Conservation (phyloP, 37 sponge, comb jelly and placozoan genomes). For the Cladorhizidae sp. region DNA sequence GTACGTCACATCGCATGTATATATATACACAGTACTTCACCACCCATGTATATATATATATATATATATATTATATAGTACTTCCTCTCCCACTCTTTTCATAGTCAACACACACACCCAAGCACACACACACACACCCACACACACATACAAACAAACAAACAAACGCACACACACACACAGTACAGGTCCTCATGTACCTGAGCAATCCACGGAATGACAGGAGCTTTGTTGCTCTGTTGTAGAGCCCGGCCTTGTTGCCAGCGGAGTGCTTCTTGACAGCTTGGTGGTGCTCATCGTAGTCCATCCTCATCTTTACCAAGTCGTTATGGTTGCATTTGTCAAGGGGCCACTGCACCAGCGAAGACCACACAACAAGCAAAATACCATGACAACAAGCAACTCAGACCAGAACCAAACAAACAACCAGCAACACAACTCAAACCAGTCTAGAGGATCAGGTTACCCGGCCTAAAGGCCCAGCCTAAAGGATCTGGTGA, state of each 20-base stretch:
- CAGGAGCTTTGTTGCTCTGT: slow-evolving; percentile 26
- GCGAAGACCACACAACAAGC: neutral
- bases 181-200: slow-evolving; percentile 17
- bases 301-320: slow-evolving; percentile 26
- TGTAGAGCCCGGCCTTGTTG: slow-evolving; percentile 30
- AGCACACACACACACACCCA: too few species aligned
- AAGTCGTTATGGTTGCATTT: slow-evolving; percentile 4
- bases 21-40: too few species aligned
- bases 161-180: neutral
- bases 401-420: neutral
- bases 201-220: slow-evolving; percentile 80
- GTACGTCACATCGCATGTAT: too few species aligned
- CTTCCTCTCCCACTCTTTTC: too few species aligned
- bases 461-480: too few species aligned
- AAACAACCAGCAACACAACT: neutral
- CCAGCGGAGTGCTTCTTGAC: slow-evolving; percentile 60
- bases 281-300: slow-evolving; percentile 67
- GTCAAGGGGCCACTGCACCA: slow-evolving; percentile 53
- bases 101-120: too few species aligned
- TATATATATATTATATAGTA: too few species aligned
- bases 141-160: neutral
- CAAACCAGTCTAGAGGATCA: neutral
- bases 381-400: neutral
- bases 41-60: too few species aligned
- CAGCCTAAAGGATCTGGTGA: too few species aligned